A percentile compares a stretch with the other conserved stretches of the same genome.
Conservation (phyloP, 2,113 vertebrate genomes). For the Bufo bufo region DNA sequence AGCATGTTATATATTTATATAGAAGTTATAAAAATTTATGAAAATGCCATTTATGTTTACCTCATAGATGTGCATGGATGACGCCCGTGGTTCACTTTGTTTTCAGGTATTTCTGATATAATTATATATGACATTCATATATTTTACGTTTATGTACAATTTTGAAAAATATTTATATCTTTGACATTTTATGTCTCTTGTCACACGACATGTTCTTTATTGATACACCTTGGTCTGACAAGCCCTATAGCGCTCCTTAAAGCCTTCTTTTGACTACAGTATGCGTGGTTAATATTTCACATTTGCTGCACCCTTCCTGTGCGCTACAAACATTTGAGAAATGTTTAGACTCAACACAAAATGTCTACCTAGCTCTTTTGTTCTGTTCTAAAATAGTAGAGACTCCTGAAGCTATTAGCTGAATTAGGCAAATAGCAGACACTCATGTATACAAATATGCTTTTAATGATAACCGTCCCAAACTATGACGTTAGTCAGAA, state of each 20-base stretch:
- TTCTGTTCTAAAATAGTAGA: neutral
- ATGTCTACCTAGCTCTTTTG: constrained; percentile 18
- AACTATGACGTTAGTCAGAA: neutral
- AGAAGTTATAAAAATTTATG: no score
- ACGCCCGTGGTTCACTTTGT: no score
- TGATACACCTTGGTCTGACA: neutral
- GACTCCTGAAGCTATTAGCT: neutral
- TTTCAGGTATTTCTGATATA: no score
- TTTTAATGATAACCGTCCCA: neutral
- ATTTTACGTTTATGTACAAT: no score
- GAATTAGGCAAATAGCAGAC: neutral
- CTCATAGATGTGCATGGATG: no score
- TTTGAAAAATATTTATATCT: no score
- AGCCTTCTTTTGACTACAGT: neutral
- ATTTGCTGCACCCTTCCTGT: constrained; percentile 40
- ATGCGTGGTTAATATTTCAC: neutral
- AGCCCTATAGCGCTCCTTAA: neutral
- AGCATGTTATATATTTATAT: no score
- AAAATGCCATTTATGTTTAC: no score
- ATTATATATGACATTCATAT: no score
- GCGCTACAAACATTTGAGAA: constrained; percentile 12
- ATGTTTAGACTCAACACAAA: neutral
- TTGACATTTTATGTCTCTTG: no score
- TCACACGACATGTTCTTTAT: neutral
- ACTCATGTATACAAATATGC: neutral